These are phyloP conservation scores for Trachymyrmex cornetzi DNA, from an alignment of 1,140 invertebrate species.

Conservation along the genomic window DNA sequence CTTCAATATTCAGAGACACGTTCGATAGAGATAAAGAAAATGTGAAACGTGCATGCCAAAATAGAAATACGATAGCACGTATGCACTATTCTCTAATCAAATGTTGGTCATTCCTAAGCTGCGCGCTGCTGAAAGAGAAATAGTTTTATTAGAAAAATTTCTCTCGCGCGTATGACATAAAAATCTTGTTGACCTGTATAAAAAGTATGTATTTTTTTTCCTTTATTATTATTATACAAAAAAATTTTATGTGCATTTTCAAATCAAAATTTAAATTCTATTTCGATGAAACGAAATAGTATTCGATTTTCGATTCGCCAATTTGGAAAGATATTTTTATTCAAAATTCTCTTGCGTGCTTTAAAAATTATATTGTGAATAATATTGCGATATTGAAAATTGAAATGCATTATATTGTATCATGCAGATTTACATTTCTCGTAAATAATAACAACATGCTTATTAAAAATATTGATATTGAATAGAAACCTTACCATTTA, in stretches of 20 bases:
- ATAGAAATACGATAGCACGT: conserved; percentile 25
- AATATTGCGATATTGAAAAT: conserved; percentile 2
- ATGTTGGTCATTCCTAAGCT: conserved; percentile 62
- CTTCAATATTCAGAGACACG: conserved; percentile 23
- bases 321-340: conserved; percentile 25
- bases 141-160: conserved; percentile 65
- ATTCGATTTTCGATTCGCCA: conserved; percentile 5
- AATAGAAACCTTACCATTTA: conserved; percentile 75
- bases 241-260: not conserved
- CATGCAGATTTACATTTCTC: conserved; percentile 44
- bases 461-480: conserved; percentile 54
- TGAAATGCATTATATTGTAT: not conserved
- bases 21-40: conserved; percentile 20
- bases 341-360: conserved; percentile 12
- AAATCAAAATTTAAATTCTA: conserved; percentile 65
- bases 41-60: conserved; percentile 44
- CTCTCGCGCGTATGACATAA: conserved; percentile 61
- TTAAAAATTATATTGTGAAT: not conserved
- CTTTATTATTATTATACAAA: too few relatives aligned
- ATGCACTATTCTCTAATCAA: conserved; percentile 71
- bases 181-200: conserved; percentile 45
- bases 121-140: conserved; percentile 10
- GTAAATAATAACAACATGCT: conserved; percentile 69
- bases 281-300: conserved; percentile 43
- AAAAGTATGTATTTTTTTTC: not conserved